These are phyloP conservation scores for Porites cylindrica DNA, from an alignment of 92 coral and sea anemone species.

Conservation along the genomic window DNA sequence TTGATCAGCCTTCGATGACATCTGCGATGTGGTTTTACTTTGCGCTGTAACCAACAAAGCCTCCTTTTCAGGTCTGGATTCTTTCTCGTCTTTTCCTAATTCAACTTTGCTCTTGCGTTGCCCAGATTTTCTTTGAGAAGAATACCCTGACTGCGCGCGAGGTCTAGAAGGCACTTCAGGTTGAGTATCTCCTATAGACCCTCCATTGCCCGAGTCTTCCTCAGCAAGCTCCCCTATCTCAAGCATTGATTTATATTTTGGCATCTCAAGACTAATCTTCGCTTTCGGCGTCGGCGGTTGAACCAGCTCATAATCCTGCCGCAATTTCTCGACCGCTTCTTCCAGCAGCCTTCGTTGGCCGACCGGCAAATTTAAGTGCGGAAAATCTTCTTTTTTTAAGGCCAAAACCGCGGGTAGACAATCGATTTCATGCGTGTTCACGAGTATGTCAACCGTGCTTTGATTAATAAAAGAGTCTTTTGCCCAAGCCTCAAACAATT, in stretches of 20 bases:
- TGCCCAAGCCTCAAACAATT: conserved; percentile 96
- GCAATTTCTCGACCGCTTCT: conserved; percentile 92
- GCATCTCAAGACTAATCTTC: conserved; percentile 86
- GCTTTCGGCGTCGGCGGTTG: conserved; percentile 93
- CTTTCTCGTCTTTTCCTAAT: conserved; percentile 4
- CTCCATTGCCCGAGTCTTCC: conserved; percentile 38
- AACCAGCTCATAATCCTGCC: conserved; percentile 87
- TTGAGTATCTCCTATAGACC: conserved; percentile 15
- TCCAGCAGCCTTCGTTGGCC: conserved; percentile 97
- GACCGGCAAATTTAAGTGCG: conserved; percentile 82
- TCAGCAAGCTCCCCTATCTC: conserved; percentile 68
- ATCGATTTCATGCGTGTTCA: conserved; percentile 86
- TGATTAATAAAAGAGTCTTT: conserved; percentile 90
- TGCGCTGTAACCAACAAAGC: conserved; percentile 22
- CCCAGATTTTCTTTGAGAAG: not conserved
- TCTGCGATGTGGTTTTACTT: conserved; percentile 1
- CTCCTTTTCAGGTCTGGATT: conserved; percentile 26
- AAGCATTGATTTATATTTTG: conserved; percentile 88
- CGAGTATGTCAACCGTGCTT: conserved; percentile 86
- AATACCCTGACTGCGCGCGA: not conserved
- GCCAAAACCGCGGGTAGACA: conserved; percentile 97
- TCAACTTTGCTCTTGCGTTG: not conserved
- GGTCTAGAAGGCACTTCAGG: not conserved
- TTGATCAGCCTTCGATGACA: not conserved
- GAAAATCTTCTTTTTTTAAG: conserved; percentile 77